Percentiles rank a stretch among this genome's conserved stretches.
These are phyloP conservation scores for Piliocolobus tephrosceles DNA, from an alignment of 2,113 vertebrate species.

Conservation along the genomic window DNA sequence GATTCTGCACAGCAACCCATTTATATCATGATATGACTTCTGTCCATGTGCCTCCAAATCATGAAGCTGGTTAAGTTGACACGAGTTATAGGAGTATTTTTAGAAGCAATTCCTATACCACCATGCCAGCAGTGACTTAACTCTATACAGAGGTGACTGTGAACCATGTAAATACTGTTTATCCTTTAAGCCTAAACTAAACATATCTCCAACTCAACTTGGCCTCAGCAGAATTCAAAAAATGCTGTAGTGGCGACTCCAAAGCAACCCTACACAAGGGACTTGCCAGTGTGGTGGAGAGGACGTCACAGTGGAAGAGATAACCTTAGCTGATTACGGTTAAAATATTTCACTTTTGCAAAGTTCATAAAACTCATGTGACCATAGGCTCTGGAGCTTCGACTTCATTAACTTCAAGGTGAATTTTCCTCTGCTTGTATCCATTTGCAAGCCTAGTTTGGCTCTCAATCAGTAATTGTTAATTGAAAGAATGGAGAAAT, in stretches of 20 bases:
- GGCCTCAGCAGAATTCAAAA: not conserved
- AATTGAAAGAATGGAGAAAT: not conserved
- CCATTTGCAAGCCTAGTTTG: not conserved
- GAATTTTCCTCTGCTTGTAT: not conserved
- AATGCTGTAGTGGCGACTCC: not conserved
- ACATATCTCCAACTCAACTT: not conserved
- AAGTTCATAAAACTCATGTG: not conserved
- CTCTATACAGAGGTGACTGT: not conserved
- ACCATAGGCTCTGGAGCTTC: not conserved
- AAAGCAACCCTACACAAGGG: not conserved
- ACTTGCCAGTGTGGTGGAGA: not conserved
- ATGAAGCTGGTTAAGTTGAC: not conserved
- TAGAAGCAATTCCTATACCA: not conserved
- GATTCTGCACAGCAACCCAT: not conserved
- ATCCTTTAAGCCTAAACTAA: conserved; percentile 22
- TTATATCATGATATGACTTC: not conserved
- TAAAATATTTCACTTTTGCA: not conserved
- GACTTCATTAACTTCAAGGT: not conserved
- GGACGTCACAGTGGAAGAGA: not conserved
- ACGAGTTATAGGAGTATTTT: not conserved
- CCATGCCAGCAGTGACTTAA: not conserved
- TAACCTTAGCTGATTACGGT: not conserved
- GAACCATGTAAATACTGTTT: not conserved
- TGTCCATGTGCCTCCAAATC: not conserved
- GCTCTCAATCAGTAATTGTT: not conserved